Conservation (phyloP, 2,888 invertebrate species). For the Glaucopsyche alexis region DNA sequence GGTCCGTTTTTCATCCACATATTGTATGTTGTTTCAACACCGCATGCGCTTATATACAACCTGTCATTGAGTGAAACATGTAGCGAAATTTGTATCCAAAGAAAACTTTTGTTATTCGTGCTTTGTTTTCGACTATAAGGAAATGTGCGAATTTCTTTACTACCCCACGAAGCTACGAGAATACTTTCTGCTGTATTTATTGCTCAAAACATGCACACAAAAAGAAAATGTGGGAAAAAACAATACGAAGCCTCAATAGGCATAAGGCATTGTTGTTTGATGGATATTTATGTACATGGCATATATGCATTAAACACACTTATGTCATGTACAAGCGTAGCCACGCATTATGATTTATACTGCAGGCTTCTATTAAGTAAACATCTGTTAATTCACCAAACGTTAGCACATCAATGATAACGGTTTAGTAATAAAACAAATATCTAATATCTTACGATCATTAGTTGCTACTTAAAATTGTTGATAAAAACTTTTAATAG, state of each 20-base stretch:
- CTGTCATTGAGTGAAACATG: slow-evolving; percentile 22
- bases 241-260: not conserved
- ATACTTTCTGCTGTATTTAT: not conserved
- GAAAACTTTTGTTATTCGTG: slow-evolving; percentile 2
- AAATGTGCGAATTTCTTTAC: not conserved
- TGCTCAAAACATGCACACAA: not conserved
- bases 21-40: slow-evolving; percentile 25
- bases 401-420: not conserved
- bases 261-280: not conserved
- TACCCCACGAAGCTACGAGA: not conserved
- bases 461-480: slow-evolving; percentile 2
- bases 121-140: not conserved
- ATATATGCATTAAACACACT: not conserved
- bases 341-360: not conserved
- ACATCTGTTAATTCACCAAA: not conserved
- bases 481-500: not conserved
- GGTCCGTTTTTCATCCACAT: slow-evolving; percentile 27
- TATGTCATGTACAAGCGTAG: not conserved
- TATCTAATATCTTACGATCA: not conserved
- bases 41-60: not conserved
- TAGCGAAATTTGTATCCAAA: not conserved
- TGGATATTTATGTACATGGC: not conserved
- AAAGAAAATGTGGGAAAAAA: not conserved
- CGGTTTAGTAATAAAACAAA: not conserved
- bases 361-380: not conserved